These are phyloP conservation scores for Micronycteris hirsuta DNA, from an alignment of 2,113 vertebrate genomes.

Conservation along the genomic window DNA sequence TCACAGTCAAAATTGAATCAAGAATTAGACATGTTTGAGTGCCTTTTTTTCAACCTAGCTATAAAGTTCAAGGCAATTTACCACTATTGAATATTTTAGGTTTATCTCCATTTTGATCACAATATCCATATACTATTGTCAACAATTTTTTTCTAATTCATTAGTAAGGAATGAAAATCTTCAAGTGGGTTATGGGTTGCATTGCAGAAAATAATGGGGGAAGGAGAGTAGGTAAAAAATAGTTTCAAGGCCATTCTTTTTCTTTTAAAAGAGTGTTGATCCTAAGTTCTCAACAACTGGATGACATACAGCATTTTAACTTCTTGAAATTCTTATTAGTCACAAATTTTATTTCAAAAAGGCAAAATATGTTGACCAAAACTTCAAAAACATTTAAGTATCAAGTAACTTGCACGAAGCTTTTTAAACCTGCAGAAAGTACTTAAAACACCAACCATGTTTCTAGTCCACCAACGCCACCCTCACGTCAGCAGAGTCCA, in stretches of 20 bases:
- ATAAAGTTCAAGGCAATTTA: neutral
- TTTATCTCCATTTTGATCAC: neutral
- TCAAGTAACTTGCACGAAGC: neutral
- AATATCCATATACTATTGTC: neutral
- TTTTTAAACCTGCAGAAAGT: neutral
- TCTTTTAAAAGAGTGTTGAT: neutral
- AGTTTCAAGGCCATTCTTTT: neutral
- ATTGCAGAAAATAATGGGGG: neutral
- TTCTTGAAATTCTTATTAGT: neutral
- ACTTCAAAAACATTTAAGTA: neutral
- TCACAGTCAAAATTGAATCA: neutral
- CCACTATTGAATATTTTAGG: neutral
- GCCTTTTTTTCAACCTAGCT: neutral
- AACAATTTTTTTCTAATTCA: neutral
- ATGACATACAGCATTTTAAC: neutral
- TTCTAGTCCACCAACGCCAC: neutral
- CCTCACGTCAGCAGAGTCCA: neutral
- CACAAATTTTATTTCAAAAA: conserved; percentile 20
- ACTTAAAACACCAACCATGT: neutral
- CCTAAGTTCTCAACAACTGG: neutral
- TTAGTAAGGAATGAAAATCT: neutral
- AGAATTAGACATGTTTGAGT: neutral
- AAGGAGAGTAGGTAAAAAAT: neutral
- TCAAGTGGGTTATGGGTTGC: neutral
- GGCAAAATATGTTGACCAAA: neutral